Conservation (phyloP, 2,797 vertebrate species). For the Rachycentron canadum region DNA sequence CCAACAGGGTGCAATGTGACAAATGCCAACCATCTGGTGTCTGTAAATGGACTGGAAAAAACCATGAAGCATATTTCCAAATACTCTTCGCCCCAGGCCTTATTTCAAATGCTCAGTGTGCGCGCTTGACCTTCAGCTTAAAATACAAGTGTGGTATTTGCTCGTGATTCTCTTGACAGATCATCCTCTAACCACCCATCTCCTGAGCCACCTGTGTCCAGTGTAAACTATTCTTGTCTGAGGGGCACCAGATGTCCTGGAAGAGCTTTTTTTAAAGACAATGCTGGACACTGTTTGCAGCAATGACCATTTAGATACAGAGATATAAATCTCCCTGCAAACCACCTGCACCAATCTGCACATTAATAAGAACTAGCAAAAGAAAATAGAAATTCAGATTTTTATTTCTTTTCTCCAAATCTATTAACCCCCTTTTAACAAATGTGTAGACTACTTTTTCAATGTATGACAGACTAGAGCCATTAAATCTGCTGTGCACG, state of each 20-base stretch:
- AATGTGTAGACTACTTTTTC: neutral
- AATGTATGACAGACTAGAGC: neutral
- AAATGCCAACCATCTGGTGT: constrained; percentile 62
- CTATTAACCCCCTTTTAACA: neutral
- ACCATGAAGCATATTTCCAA: constrained; percentile 20
- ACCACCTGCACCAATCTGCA: neutral
- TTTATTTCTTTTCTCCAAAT: neutral
- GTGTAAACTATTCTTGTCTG: constrained; percentile 40
- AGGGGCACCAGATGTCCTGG: constrained; percentile 54
- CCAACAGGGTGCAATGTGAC: constrained; percentile 2
- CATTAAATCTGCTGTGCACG: neutral
- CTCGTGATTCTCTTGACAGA: constrained; percentile 42
- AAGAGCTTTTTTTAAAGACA: constrained; percentile 31
- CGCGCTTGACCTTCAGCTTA: constrained; percentile 65
- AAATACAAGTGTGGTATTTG: constrained; percentile 56
- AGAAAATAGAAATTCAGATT: neutral
- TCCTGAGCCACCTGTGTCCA: constrained; percentile 68
- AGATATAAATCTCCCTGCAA: neutral
- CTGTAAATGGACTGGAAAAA: constrained; percentile 31
- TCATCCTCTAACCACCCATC: constrained; percentile 37
- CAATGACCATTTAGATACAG: neutral
- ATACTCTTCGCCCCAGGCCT: constrained; percentile 39
- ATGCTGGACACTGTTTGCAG: constrained; percentile 1
- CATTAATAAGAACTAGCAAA: neutral
- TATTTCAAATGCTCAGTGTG: constrained; percentile 31